phyloP scores from a whole-genome alignment of 2,113 vertebrate species.

The Tragulus kanchil region DNA sequence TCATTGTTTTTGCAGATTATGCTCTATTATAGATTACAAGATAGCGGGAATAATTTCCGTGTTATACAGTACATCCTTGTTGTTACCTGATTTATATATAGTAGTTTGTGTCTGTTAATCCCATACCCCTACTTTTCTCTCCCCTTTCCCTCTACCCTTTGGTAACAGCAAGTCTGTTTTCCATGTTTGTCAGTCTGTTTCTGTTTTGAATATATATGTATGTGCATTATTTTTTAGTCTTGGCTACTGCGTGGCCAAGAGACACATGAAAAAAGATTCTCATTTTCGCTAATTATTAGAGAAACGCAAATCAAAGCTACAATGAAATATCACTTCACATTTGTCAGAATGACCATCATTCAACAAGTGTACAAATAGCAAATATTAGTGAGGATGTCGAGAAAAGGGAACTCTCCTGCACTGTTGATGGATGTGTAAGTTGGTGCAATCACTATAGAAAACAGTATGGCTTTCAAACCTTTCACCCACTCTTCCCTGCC shows the following conservation, averaged over 20 bases:
- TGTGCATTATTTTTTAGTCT: background rate
- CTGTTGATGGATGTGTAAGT: background rate
- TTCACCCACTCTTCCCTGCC: no score
- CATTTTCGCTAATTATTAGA: background rate
- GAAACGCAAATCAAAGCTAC: background rate
- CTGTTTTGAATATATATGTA: background rate
- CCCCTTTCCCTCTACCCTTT: background rate
- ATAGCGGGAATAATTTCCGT: background rate
- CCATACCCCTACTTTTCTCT: background rate
- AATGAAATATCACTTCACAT: background rate
- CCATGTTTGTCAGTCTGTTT: background rate
- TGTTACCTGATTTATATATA: background rate
- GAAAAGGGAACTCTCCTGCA: background rate
- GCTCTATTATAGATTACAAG: background rate
- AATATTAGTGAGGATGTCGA: background rate
- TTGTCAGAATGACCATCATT: background rate
- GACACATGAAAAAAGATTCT: background rate
- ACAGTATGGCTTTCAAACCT: background rate
- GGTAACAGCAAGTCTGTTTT: background rate
- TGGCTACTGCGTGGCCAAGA: background rate
- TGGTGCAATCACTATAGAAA: background rate
- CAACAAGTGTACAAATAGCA: background rate
- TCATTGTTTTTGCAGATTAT: background rate
- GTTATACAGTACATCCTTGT: background rate
- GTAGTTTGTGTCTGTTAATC: background rate